Conservation (phyloP, 2,888 invertebrate genomes). For the Platynereis dumerilii region DNA sequence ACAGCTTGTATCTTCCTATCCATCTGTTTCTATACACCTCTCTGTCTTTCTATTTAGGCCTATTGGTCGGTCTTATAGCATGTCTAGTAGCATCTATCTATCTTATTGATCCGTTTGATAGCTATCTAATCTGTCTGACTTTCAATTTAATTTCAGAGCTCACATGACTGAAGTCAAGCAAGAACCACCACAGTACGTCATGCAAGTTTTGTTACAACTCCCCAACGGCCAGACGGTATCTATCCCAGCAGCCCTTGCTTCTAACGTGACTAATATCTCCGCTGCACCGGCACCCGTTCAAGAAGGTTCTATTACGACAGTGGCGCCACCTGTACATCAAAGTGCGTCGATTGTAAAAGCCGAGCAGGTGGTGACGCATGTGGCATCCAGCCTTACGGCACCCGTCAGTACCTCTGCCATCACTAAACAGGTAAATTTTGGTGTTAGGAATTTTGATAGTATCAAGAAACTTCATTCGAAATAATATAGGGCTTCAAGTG, state of each 20-base stretch:
- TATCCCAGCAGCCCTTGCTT: conserved; percentile 58
- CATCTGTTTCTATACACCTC: no score
- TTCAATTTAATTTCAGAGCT: no score
- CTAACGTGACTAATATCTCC: conserved; percentile 6
- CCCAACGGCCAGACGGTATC: conserved; percentile 67
- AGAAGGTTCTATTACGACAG: neutral
- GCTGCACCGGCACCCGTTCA: conserved; percentile 5
- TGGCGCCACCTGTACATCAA: no score
- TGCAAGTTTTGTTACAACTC: conserved; percentile 67
- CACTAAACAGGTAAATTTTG: conserved; percentile 18
- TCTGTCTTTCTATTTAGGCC: no score
- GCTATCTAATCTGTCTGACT: no score
- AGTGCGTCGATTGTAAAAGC: no score
- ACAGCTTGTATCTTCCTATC: no score
- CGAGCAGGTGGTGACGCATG: no score
- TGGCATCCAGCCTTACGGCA: neutral
- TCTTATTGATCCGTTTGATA: no score
- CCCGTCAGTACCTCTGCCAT: conserved; percentile 16
- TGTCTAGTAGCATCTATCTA: no score
- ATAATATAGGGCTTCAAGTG: no score
- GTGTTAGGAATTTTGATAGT: neutral
- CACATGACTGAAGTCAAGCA: conserved; percentile 3
- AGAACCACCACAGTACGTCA: conserved; percentile 34
- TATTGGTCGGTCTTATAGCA: no score
- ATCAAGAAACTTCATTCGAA: neutral